These are phyloP conservation scores for Larimichthys crocea DNA, from an alignment of 2,113 vertebrate species.

Conservation along the genomic window DNA sequence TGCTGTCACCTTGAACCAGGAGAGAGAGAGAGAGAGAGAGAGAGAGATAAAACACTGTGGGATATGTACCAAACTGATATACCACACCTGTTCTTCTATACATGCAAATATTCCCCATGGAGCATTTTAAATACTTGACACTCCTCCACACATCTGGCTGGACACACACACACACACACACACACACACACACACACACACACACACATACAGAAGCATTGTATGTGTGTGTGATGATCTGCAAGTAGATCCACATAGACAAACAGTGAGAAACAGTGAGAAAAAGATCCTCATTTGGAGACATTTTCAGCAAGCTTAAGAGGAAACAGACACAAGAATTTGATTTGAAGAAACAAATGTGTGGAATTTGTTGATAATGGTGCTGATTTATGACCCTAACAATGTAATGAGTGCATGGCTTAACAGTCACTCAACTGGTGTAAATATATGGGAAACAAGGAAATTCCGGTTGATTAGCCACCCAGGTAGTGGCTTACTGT, in stretches of 20 bases:
- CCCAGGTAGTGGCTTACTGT: slow-evolving; percentile 40
- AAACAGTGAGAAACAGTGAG: background rate
- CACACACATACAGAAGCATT: background rate
- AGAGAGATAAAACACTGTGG: background rate
- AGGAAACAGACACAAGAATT: background rate
- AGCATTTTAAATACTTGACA: background rate
- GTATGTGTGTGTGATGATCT: slow-evolving; percentile 4
- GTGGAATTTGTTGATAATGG: slow-evolving; percentile 7
- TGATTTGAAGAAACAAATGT: background rate
- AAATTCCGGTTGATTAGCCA: slow-evolving; percentile 29
- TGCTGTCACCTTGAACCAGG: slow-evolving; percentile 44
- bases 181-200: background rate
- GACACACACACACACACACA: background rate
- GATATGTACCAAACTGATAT: background rate
- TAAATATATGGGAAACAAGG: slow-evolving; percentile 12
- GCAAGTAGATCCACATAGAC: background rate
- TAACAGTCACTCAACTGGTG: slow-evolving; percentile 16
- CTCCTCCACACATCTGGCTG: slow-evolving; percentile 16
- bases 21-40: background rate
- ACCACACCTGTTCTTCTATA: slow-evolving; percentile 28
- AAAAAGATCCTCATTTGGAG: background rate
- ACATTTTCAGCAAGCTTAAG: background rate
- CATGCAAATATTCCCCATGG: background rate
- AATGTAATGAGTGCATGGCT: slow-evolving; percentile 1
- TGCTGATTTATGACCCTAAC: slow-evolving; percentile 6